Evolutionary conservation across 2,797 vertebrate species (phyloP), one percentile per base, ranked within the genome.

Genomic region (Diceros bicornis): DNA sequence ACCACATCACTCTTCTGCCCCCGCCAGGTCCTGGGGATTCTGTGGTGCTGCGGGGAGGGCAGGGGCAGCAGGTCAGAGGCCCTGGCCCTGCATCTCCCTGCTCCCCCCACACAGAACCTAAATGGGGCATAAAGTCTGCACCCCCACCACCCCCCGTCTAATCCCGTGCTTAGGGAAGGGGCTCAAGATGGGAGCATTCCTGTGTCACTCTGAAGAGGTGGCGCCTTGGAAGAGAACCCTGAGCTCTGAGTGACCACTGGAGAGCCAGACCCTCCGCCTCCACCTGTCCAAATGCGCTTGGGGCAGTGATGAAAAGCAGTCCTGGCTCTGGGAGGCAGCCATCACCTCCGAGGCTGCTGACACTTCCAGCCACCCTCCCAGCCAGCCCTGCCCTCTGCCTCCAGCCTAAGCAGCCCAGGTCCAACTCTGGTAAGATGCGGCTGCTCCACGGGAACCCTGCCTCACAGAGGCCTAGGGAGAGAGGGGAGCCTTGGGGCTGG

Each of bases 231-330:
- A 25, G 69, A 62, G 29, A 23, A 7, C 8, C 27, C 34, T 16
- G 72, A 32, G 29, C 64, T 8, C 21, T 14, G 13, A 25, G 47
- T 6, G 88, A 23, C 12, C 50, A 6, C 0, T 6, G 27, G 7
- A 20, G 47, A 2, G 4, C 50, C 41, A 17, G 61, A 11, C 7
- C n/a, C 2, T 61, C 62, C 9, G 9, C 34, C 50, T 44, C 14
- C 8, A 11, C 20, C 50, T 0, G 6, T 69, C 9, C 27, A 14
- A 7, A 11, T 6, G 0, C 2, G 0, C 20, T 68, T 18, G 0
- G n/a, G 32, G 23, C 21, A 4, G 32, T 20, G 27, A 10, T 9
- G 29, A 52, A 52, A n/a, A 52, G 34, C 5, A 7, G 59, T 21
- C 18, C 25, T 1, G 2, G 41, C 59, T 47, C 18, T 2, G 13